Evolutionary conservation across 37 sponge, comb jelly and placozoan genomes (phyloP).

Genomic region (Ianthella basta): DNA sequence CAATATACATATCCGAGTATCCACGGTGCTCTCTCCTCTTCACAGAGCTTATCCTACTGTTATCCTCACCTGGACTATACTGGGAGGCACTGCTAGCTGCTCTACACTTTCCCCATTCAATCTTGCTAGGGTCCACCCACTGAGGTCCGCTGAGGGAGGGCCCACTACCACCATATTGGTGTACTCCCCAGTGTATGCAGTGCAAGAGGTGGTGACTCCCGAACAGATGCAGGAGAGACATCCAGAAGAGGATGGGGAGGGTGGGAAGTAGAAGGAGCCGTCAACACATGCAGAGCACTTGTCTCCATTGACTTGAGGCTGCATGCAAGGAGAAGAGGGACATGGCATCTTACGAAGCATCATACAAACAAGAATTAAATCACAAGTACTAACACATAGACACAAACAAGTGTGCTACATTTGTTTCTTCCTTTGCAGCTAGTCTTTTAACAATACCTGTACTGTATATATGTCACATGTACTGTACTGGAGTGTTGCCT

Average conservation of each 20-base stretch:
- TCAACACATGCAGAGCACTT: not conserved
- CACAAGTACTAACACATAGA: not conserved
- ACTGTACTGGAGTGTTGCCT: too few relatives aligned
- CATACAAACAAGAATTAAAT: not conserved
- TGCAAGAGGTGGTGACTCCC: constrained; percentile 1
- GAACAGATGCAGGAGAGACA: constrained; percentile 26
- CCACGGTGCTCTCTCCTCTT: too few relatives aligned
- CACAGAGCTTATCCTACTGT: too few relatives aligned
- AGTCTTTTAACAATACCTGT: too few relatives aligned
- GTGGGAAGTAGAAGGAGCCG: not conserved
- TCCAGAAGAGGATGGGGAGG: not conserved
- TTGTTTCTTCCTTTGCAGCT: too few relatives aligned
- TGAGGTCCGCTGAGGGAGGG: not conserved
- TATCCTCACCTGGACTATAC: not conserved
- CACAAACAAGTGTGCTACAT: too few relatives aligned
- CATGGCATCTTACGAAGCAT: too few relatives aligned
- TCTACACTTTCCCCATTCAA: not conserved
- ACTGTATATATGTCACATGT: not conserved
- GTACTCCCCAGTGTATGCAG: not conserved
- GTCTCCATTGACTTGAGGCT: not conserved
- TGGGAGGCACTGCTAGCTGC: not conserved
- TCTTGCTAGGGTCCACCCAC: not conserved
- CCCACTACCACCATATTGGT: not conserved
- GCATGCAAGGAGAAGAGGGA: too few relatives aligned
- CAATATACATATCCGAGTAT: too few relatives aligned